Evolutionary conservation across 2,888 invertebrate genomes (phyloP).

Genomic region (Gymnosoma rotundatum): DNA sequence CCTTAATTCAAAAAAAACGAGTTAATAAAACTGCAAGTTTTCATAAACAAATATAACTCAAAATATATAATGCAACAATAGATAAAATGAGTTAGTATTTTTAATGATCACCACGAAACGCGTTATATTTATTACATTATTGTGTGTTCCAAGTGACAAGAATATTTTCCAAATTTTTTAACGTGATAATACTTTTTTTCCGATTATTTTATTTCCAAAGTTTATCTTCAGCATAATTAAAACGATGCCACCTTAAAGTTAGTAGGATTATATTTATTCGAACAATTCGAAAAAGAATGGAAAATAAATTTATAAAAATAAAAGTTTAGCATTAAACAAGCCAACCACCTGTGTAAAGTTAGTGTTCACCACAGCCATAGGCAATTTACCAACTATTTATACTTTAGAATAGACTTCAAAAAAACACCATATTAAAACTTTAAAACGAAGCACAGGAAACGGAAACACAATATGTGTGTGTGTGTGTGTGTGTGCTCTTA

Average conservation of each 20-base stretch:
- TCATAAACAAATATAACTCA: too few relatives aligned
- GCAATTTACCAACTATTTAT: slow-evolving; percentile 20
- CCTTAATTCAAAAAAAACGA: too few relatives aligned
- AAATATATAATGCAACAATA: too few relatives aligned
- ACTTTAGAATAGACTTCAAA: background rate
- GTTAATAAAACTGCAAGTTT: too few relatives aligned
- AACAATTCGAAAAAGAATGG: slow-evolving; percentile 24
- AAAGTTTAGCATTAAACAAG: slow-evolving; percentile 27
- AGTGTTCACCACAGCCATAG: slow-evolving; percentile 16
- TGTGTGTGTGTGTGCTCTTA: slow-evolving; percentile 46
- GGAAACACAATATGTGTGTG: slow-evolving; percentile 59
- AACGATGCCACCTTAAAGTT: slow-evolving; percentile 10
- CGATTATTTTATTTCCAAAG: too few relatives aligned
- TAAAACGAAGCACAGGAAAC: slow-evolving; percentile 47
- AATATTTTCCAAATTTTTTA: too few relatives aligned
- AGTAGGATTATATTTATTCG: slow-evolving; percentile 7
- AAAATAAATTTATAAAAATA: slow-evolving; percentile 45
- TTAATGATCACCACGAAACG: too few relatives aligned
- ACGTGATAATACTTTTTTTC: too few relatives aligned
- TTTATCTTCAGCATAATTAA: slow-evolving; percentile 10
- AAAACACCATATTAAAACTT: slow-evolving; percentile 37
- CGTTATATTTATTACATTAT: too few relatives aligned
- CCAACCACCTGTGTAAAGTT: slow-evolving; percentile 36
- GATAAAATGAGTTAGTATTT: too few relatives aligned
- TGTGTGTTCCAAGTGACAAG: too few relatives aligned